Evolutionary conservation across 1,140 invertebrate genomes (phyloP).

Genomic region (Drosophila repleta): DNA sequence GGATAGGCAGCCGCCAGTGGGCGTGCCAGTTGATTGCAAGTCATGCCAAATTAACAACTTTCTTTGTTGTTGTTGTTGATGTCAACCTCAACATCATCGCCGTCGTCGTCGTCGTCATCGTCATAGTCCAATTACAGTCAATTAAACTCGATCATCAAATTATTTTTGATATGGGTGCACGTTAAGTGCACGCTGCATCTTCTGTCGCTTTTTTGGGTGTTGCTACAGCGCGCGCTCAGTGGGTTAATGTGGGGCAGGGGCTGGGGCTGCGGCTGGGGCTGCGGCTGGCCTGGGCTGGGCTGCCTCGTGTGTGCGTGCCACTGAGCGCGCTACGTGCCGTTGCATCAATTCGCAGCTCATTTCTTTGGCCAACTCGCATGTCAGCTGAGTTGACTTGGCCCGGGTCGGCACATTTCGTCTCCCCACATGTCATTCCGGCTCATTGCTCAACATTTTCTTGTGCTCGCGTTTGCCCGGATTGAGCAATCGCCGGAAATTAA

Average conservation of each 20-base stretch:
- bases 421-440: conserved; percentile 24
- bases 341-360: conserved; percentile 32
- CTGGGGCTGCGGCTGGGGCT: background rate
- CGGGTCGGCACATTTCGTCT: too few relatives aligned
- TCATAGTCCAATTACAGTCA: conserved; percentile 71
- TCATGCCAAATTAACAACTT: conserved; percentile 9
- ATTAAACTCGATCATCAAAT: conserved; percentile 68
- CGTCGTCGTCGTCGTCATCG: conserved; percentile 10
- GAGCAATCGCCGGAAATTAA: conserved; percentile 62
- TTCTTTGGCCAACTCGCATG: conserved; percentile 47
- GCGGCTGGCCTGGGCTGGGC: too few relatives aligned
- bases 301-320: conserved; percentile 25
- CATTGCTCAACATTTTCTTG: conserved; percentile 32
- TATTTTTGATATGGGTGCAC: conserved; percentile 36
- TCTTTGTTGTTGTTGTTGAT: conserved; percentile 5
- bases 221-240: background rate
- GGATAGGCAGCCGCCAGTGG: conserved; percentile 16
- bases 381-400: background rate
- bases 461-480: conserved; percentile 9
- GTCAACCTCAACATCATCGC: too few relatives aligned
- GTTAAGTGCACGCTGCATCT: conserved; percentile 30
- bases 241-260: background rate
- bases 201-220: conserved; percentile 8
- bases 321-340: conserved; percentile 27
- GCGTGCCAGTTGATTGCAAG: conserved; percentile 17